These are phyloP conservation scores for Drymodes brunneopygia DNA, from an alignment of 2,113 vertebrate species.

Conservation along the genomic window DNA sequence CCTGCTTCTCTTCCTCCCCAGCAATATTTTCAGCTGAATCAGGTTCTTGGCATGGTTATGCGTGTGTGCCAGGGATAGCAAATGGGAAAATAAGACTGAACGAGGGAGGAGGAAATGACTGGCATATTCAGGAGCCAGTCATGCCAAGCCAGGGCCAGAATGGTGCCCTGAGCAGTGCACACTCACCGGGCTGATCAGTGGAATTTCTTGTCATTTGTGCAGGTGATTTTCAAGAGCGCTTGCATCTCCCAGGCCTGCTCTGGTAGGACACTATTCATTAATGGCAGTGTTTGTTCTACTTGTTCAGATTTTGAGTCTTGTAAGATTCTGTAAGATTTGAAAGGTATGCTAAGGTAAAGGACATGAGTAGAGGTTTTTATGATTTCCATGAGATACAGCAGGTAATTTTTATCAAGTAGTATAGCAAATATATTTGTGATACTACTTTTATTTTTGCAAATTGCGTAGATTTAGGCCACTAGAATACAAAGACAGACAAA, in stretches of 20 bases:
- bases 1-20: background rate
- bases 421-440: background rate
- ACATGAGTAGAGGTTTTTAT: background rate
- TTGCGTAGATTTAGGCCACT: background rate
- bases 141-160: background rate
- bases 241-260: no score
- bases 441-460: background rate
- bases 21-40: background rate
- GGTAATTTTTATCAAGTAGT: background rate
- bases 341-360: background rate
- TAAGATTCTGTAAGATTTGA: background rate
- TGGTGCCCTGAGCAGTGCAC: fast-evolving
- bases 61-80: background rate
- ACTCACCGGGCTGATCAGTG: background rate
- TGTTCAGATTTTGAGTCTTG: background rate
- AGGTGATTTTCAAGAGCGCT: background rate
- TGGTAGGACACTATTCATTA: background rate
- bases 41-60: background rate
- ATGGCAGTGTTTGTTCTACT: background rate
- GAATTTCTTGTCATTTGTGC: background rate
- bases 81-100: background rate
- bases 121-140: fast-evolving
- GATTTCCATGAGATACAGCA: background rate
- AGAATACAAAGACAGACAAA: background rate
- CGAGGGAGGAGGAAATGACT: background rate